These are phyloP conservation scores for Aphaenogaster floridana DNA, from an alignment of 1,140 invertebrate genomes.

Conservation along the genomic window DNA sequence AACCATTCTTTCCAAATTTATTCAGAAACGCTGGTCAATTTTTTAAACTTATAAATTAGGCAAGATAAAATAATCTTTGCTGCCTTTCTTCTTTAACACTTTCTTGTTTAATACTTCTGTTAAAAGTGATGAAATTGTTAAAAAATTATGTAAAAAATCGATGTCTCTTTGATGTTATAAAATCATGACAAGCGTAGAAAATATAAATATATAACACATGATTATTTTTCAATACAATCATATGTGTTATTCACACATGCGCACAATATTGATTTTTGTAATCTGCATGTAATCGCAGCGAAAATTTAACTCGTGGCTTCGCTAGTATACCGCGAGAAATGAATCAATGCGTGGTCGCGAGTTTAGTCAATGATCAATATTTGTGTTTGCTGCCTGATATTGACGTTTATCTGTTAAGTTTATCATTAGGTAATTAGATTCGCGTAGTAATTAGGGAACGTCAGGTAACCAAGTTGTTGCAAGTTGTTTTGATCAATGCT, in stretches of 20 bases:
- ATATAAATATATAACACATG: background rate
- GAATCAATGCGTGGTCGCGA: slow-evolving; percentile 39
- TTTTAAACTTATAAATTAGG: background rate
- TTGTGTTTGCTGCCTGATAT: slow-evolving; percentile 43
- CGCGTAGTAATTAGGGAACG: slow-evolving; percentile 49
- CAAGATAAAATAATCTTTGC: background rate
- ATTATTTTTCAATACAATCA: background rate
- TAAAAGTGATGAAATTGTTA: background rate
- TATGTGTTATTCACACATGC: background rate
- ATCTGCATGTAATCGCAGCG: slow-evolving; percentile 37
- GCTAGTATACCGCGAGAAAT: slow-evolving; percentile 27
- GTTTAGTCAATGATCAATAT: slow-evolving; percentile 60
- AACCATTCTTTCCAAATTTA: background rate
- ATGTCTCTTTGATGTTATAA: background rate
- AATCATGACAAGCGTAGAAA: background rate
- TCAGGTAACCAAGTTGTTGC: slow-evolving; percentile 21
- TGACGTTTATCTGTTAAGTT: slow-evolving; percentile 62
- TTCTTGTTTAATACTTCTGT: background rate
- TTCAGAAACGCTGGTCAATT: background rate
- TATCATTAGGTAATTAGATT: slow-evolving; percentile 55
- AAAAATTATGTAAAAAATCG: background rate
- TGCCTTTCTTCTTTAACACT: background rate
- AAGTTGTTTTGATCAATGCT: slow-evolving; percentile 35
- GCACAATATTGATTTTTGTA: slow-evolving; percentile 34
- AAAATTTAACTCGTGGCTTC: slow-evolving; percentile 26